Base-by-base conservation (phyloP, 2,888 invertebrate genomes). In the Eupithecia pulchellata region DNA sequence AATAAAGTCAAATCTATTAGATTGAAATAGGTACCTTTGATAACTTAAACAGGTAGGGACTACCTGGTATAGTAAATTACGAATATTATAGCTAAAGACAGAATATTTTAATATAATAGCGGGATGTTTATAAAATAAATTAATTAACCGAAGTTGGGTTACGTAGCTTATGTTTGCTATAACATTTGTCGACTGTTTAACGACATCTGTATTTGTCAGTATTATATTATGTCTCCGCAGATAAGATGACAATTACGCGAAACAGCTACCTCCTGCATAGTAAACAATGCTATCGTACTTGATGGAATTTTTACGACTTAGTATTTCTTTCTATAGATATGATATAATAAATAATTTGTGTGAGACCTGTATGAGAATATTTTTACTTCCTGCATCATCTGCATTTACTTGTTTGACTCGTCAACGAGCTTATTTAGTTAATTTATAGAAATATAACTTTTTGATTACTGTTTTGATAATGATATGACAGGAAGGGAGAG, bases 231-330 rank as follows among this genome's bases (percentile, higher is more conserved):
- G 52, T 52, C 52, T 25, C 52, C 25, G 20, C n/a, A 52, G 52
- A 52, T 52, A 52, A 52, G 25, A 52, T 52, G 52, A 52, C 25
- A 25, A 52, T 13, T 47, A 13, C 25, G 52, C 25, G 13, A 25
- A 11, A 52, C 52, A 9, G 2, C 52, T 52, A 20, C 34, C 34
- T 4, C 8, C 25, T 52, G 52, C 52, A 20, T 20, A 52, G 52
- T 25, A 52, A 52, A 52, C 52, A 52, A 52, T 52, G 52, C 25
- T 52, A 52, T 52, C 52, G 20, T 52, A 3, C 25, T 52, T 13
- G 13, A 52, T 52, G 52, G 52, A 52, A 52, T 52, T 52, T 52
- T 52, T 47, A 20, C 20, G 47, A 47, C 20, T 47, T 13, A n/a
- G n/a, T n/a, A 52, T 52, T 25, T 25, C 25, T 25, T 20, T 9